Percentiles rank a stretch among this genome's conserved stretches.
phyloP scores from a whole-genome alignment of 35 echinoderm and acorn worm genomes.

The Apostichopus californicus region DNA sequence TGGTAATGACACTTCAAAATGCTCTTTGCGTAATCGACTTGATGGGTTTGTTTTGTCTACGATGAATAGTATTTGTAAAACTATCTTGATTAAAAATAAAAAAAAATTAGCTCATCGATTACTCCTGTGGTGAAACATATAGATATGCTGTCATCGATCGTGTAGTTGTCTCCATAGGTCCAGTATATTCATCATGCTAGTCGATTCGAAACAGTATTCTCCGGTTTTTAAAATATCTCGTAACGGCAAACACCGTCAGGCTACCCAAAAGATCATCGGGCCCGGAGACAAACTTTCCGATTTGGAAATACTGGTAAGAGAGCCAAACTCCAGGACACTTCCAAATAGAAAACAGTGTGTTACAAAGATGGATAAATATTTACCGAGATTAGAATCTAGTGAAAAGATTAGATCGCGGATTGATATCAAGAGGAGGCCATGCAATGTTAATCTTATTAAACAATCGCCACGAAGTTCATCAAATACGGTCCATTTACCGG shows the following conservation, averaged over 20 bases:
- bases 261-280: not conserved
- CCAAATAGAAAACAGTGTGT: not conserved
- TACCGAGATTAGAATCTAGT: not conserved
- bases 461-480: not conserved
- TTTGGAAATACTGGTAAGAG: not conserved
- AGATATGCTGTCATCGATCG: not conserved
- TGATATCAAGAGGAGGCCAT: conserved; percentile 1
- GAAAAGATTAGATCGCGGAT: not conserved
- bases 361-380: conserved; percentile 32
- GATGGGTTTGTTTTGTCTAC: too few relatives aligned
- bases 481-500: not conserved
- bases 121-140: too few relatives aligned
- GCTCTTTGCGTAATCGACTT: too few relatives aligned
- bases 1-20: too few relatives aligned
- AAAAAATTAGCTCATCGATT: too few relatives aligned
- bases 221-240: not conserved
- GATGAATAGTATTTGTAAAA: too few relatives aligned
- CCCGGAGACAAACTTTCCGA: not conserved
- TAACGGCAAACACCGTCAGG: not conserved
- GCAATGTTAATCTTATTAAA: not conserved
- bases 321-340: not conserved
- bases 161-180: not conserved
- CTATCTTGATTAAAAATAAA: too few relatives aligned
- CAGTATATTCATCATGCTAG: conserved; percentile 1
- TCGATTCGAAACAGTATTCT: conserved; percentile 12